phyloP scores from a whole-genome alignment of 2,113 vertebrate species.

The Oryzias curvinotus region DNA sequence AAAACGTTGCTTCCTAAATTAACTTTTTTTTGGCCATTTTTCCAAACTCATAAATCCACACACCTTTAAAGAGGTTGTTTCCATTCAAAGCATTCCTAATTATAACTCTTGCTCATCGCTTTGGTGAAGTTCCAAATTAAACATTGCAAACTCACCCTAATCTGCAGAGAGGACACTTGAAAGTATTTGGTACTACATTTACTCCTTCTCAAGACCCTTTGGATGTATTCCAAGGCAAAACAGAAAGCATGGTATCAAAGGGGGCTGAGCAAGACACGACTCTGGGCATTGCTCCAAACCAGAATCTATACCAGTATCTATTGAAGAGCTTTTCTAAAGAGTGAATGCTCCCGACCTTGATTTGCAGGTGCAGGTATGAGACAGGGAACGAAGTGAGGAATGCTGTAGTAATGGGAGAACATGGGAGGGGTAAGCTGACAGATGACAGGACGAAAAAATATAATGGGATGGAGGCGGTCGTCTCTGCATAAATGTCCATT shows the following conservation, averaged over 20 bases:
- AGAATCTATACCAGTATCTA: constrained; percentile 36
- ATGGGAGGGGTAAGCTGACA: neutral
- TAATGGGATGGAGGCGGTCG: neutral
- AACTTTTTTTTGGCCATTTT: neutral
- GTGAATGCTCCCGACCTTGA: constrained; percentile 54
- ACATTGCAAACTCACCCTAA: constrained; percentile 44
- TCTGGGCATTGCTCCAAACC: constrained; percentile 60
- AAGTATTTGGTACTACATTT: constrained; percentile 50
- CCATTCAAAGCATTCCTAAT: constrained; percentile 25
- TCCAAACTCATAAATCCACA: constrained; percentile 20
- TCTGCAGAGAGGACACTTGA: constrained; percentile 49
- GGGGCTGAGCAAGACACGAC: constrained; percentile 31
- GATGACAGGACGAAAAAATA: neutral
- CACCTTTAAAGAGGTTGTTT: constrained; percentile 28
- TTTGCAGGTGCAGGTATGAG: constrained; percentile 27
- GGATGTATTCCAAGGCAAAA: constrained; percentile 57
- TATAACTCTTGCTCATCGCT: constrained; percentile 21
- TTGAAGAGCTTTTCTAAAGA: constrained; percentile 52
- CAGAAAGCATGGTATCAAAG: constrained; percentile 46
- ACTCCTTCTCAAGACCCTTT: constrained; percentile 44
- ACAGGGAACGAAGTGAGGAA: constrained; percentile 16
- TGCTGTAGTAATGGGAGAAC: constrained; percentile 6
- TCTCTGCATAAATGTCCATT: no score
- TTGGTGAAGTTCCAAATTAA: constrained; percentile 42
- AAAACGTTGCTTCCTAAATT: neutral